These are phyloP conservation scores for Argopecten irradians DNA, from an alignment of 1,140 invertebrate species.

Conservation along the genomic window DNA sequence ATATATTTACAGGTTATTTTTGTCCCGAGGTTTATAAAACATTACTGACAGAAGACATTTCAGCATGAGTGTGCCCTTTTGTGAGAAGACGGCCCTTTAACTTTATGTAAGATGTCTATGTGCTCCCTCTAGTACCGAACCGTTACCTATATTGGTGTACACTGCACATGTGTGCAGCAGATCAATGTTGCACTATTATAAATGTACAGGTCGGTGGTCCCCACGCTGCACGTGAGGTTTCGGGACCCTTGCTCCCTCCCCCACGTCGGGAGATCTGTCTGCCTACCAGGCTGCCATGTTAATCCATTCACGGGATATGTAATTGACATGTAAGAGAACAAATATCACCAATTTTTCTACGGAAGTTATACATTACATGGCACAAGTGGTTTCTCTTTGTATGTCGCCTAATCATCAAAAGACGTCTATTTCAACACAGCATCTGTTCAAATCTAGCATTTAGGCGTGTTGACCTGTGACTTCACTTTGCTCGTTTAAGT, in stretches of 20 bases:
- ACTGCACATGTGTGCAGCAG: neutral
- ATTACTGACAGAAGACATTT: too few species aligned
- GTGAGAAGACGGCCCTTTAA: neutral
- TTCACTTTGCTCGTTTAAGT: neutral
- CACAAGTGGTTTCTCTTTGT: constrained; percentile 9
- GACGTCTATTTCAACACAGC: constrained; percentile 5
- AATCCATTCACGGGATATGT: constrained; percentile 10
- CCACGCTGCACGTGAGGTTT: neutral
- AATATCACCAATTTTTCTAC: constrained; percentile 14
- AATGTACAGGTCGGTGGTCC: constrained; percentile 11
- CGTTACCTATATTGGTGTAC: neutral
- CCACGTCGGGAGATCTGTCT: neutral
- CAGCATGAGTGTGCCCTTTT: too few species aligned
- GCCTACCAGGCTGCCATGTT: neutral
- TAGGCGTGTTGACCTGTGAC: constrained; percentile 14
- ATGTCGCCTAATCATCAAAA: neutral
- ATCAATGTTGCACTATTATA: neutral
- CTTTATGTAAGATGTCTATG: neutral
- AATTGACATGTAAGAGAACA: neutral
- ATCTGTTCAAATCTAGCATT: neutral
- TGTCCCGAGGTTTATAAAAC: too few species aligned
- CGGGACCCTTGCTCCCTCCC: neutral
- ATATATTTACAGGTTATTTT: too few species aligned
- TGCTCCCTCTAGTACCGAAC: neutral
- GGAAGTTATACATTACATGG: neutral